Percentiles rank a stretch among this genome's conserved stretches.
Evolutionary conservation across 2,797 vertebrate species (phyloP).

Genomic region (Gymnoscopelus microlampas): DNA sequence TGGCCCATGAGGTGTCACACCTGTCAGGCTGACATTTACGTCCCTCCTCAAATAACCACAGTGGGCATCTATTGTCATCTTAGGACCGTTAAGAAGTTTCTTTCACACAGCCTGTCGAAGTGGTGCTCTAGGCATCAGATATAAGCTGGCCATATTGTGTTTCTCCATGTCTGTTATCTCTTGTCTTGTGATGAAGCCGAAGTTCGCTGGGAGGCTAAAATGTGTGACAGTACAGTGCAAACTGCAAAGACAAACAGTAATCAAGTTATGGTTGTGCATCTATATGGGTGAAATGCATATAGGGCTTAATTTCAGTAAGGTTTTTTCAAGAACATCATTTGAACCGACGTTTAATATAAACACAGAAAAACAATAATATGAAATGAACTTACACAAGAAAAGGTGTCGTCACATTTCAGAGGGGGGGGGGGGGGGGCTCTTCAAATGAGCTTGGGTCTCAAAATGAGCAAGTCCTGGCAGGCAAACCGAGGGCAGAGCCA

Average conservation of each 20-base stretch:
- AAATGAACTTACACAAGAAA: constrained; percentile 44
- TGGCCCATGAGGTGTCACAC: too few species aligned
- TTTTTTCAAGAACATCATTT: too few species aligned
- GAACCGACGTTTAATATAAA: too few species aligned
- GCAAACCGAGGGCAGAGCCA: constrained; percentile 66
- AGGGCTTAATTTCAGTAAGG: too few species aligned
- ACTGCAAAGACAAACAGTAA: constrained; percentile 11
- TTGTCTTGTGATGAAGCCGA: constrained; percentile 34
- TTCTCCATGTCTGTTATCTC: constrained; percentile 8
- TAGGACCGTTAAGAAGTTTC: constrained; percentile 10
- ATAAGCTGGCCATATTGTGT: constrained; percentile 9
- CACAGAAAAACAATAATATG: constrained; percentile 1
- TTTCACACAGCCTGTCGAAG: constrained; percentile 15
- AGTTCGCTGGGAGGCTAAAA: constrained; percentile 5
- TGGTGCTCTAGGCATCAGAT: constrained; percentile 23
- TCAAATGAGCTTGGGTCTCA: constrained; percentile 61
- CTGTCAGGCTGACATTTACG: constrained; percentile 4
- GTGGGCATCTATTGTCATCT: constrained; percentile 18
- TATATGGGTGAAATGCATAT: too few species aligned
- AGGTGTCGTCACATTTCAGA: constrained; percentile 59
- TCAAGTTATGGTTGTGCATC: constrained; percentile 21
- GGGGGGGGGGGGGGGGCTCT: constrained; percentile 43
- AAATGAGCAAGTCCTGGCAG: constrained; percentile 78
- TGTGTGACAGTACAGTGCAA: constrained; percentile 26
- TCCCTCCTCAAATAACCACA: constrained; percentile 36